Evolutionary conservation across 2,797 vertebrate genomes (phyloP).

Genomic region (Sebastes diaconus): DNA sequence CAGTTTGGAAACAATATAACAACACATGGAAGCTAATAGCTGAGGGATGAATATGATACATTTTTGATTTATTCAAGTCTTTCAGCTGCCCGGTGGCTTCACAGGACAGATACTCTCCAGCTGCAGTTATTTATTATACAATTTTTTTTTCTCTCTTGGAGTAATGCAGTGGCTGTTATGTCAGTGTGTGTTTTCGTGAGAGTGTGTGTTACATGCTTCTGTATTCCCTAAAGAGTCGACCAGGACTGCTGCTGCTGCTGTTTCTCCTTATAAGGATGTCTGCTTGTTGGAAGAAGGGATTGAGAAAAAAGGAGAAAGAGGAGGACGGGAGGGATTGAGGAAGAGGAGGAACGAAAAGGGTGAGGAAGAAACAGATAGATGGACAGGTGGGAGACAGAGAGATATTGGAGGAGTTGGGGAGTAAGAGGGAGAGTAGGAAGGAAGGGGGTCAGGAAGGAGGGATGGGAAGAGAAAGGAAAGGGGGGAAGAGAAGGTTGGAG

Average conservation of each 20-base stretch:
- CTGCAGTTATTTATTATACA: conserved; percentile 43
- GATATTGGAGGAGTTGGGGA: neutral
- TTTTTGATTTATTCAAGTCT: conserved; percentile 10
- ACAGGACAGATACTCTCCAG: conserved; percentile 30
- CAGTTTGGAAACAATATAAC: neutral
- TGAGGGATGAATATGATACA: neutral
- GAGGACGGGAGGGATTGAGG: neutral
- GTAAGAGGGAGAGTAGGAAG: neutral
- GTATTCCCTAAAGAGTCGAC: conserved; percentile 65
- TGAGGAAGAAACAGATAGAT: neutral
- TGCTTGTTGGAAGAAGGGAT: conserved; percentile 48
- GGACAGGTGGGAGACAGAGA: conserved; percentile 16
- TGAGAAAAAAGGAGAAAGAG: conserved; percentile 7
- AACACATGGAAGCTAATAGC: neutral
- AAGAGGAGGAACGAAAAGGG: neutral
- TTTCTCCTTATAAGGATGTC: conserved; percentile 79
- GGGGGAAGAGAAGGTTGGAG: neutral
- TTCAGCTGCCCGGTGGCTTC: conserved; percentile 30
- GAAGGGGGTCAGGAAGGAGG: neutral
- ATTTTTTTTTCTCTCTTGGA: conserved; percentile 12
- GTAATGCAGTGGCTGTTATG: conserved; percentile 41
- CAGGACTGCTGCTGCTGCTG: conserved; percentile 61
- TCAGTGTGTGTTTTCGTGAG: conserved; percentile 19
- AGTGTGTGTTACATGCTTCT: conserved; percentile 69
- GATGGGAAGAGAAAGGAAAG: neutral